Conservation (phyloP, 2,797 vertebrate genomes). For the Lacerta viridis region DNA sequence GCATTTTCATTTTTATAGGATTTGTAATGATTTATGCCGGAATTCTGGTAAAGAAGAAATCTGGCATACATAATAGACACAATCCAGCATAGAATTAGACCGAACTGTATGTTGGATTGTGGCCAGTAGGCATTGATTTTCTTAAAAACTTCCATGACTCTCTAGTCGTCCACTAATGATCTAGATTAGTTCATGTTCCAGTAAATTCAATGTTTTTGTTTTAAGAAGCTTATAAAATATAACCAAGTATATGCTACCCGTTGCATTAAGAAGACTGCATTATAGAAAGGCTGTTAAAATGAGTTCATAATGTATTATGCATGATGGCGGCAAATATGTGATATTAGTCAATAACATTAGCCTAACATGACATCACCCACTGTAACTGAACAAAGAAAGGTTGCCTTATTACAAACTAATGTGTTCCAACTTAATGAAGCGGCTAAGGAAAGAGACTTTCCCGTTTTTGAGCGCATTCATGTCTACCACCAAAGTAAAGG, state of each 20-base stretch:
- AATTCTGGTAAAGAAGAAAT: conserved; percentile 12
- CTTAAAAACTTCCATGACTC: conserved; percentile 40
- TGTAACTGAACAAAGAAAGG: conserved; percentile 46
- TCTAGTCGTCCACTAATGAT: conserved; percentile 47
- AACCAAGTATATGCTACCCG: conserved; percentile 36
- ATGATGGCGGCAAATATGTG: conserved; percentile 46
- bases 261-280: conserved; percentile 37
- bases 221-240: conserved; percentile 39
- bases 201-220: conserved; percentile 48
- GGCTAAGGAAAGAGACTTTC: conserved; percentile 1
- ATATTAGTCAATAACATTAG: conserved; percentile 42
- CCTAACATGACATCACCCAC: conserved; percentile 44
- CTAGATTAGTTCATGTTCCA: conserved; percentile 51
- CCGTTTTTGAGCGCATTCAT: not conserved
- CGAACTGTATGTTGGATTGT: conserved; percentile 12
- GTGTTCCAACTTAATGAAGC: conserved; percentile 40
- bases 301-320: conserved; percentile 43
- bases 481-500: not conserved
- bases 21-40: conserved; percentile 46
- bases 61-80: conserved; percentile 19
- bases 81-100: conserved; percentile 5
- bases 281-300: conserved; percentile 51
- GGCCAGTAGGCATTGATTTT: conserved; percentile 39
- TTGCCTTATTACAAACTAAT: conserved; percentile 38
- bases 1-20: conserved; percentile 29